A percentile compares a stretch with the other conserved stretches of the same genome.
These are phyloP conservation scores for Porites evermanni DNA, from an alignment of 92 coral and sea anemone genomes.

Conservation along the genomic window DNA sequence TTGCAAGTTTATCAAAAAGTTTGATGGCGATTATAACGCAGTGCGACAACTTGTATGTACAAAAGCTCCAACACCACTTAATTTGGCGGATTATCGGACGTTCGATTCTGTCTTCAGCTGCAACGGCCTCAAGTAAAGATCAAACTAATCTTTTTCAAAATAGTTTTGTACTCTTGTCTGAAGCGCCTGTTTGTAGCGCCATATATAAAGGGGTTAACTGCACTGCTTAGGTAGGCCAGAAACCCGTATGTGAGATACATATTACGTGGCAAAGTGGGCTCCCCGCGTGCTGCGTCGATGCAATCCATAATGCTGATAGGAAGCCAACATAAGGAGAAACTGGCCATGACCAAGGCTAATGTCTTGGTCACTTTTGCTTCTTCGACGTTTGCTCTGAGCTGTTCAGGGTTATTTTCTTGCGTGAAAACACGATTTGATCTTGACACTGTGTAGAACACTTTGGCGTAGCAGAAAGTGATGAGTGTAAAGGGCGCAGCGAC, in stretches of 20 bases:
- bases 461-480: conserved; percentile 59
- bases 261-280: conserved; percentile 50
- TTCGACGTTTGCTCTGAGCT: conserved; percentile 76
- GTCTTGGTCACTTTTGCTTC: conserved; percentile 82
- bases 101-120: neutral
- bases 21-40: no score
- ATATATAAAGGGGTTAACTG: conserved; percentile 69
- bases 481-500: conserved; percentile 49
- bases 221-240: conserved; percentile 66
- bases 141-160: conserved; percentile 4
- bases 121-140: neutral
- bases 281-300: conserved; percentile 64
- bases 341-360: conserved; percentile 63
- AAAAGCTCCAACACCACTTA: no score
- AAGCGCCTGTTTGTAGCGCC: conserved; percentile 65
- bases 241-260: conserved; percentile 59
- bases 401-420: conserved; percentile 22
- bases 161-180: conserved; percentile 55
- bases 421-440: conserved; percentile 57
- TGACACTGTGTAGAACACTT: conserved; percentile 58
- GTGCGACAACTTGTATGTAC: no score
- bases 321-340: conserved; percentile 77
- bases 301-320: conserved; percentile 70
- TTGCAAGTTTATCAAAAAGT: no score
- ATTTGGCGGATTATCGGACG: no score